These are phyloP conservation scores for Cephus rjabovi DNA, from an alignment of 2,888 invertebrate genomes.

Conservation along the genomic window DNA sequence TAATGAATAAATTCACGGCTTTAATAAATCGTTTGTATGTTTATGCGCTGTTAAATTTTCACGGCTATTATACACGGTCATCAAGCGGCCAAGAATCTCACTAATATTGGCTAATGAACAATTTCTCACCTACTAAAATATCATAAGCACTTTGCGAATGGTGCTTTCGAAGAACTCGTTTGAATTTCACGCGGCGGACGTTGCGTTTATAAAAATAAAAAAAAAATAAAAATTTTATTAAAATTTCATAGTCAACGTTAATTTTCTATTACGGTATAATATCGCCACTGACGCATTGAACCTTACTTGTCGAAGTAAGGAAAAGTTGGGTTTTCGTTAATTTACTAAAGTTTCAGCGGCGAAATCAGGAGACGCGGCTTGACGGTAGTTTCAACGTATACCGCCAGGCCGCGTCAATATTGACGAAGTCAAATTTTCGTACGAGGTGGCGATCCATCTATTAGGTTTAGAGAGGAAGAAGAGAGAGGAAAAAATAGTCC, in stretches of 20 bases:
- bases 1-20: conserved; percentile 17
- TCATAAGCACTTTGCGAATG: background rate
- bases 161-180: background rate
- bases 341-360: background rate
- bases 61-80: background rate
- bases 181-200: background rate
- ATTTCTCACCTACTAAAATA: background rate
- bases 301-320: background rate
- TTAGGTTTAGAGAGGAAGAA: background rate
- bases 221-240: background rate
- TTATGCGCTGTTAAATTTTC: conserved; percentile 9
- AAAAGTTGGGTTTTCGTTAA: background rate
- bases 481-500: conserved; percentile 22
- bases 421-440: background rate
- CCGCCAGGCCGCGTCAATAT: background rate
- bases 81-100: background rate
- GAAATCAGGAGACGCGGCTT: background rate
- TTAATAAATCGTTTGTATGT: conserved; percentile 18
- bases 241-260: background rate
- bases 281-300: background rate
- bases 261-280: background rate
- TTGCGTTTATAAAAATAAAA: no score
- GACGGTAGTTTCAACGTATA: background rate
- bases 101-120: conserved; percentile 3
- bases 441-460: conserved; percentile 1